These are phyloP conservation scores for Anarrhichthys ocellatus DNA, from an alignment of 2,113 vertebrate species.

Conservation along the genomic window DNA sequence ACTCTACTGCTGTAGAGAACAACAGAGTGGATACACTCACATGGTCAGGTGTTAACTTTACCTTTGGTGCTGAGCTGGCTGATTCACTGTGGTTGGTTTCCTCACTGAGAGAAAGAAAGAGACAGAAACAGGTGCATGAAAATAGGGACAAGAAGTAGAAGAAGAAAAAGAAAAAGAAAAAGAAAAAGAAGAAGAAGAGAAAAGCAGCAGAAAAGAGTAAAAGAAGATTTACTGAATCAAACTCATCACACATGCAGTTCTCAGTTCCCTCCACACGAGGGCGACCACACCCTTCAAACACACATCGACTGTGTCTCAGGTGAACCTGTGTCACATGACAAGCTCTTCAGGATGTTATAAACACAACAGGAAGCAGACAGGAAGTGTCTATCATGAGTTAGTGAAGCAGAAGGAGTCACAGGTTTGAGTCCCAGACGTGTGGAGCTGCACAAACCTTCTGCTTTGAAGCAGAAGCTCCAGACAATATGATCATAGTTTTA, in stretches of 20 bases:
- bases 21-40: neutral
- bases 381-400: neutral
- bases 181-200: neutral
- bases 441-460: neutral
- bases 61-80: slow-evolving; percentile 87
- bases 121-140: neutral
- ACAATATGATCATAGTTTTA: too few species aligned
- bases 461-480: too few species aligned
- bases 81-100: slow-evolving; percentile 86
- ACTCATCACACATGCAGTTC: slow-evolving; percentile 23
- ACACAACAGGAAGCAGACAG: neutral
- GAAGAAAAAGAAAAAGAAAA: neutral
- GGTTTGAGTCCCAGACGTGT: neutral
- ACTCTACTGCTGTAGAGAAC: neutral
- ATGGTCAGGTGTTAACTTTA: slow-evolving; percentile 66
- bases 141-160: neutral
- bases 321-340: neutral
- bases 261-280: slow-evolving; percentile 30
- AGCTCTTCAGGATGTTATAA: neutral
- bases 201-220: neutral
- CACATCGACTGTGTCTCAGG: neutral
- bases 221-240: neutral
- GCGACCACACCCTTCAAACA: slow-evolving; percentile 21
- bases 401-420: neutral
- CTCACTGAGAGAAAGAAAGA: slow-evolving; percentile 80